Conservation (phyloP, 2,888 invertebrate genomes). For the Drosophila paucipuncta region DNA sequence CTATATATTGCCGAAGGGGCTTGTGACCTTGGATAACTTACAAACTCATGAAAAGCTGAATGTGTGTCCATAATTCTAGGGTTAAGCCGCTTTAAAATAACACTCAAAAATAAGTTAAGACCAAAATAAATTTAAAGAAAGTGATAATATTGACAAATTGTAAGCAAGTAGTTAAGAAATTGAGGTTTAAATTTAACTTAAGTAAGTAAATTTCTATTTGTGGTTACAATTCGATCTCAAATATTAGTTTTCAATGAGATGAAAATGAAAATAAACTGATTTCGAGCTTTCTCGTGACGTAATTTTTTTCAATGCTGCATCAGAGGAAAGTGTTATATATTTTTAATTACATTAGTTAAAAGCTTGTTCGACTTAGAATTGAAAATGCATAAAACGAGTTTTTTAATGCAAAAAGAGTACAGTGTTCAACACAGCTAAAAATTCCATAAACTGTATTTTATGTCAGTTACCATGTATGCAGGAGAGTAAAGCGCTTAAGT, state of each 20-base stretch:
- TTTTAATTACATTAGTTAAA: not conserved
- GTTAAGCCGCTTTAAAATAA: conserved; percentile 7
- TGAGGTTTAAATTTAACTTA: not conserved
- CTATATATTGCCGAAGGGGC: conserved; percentile 60
- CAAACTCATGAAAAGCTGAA: conserved; percentile 36
- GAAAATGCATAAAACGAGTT: not conserved
- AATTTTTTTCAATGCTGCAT: not conserved
- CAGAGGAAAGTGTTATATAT: not conserved
- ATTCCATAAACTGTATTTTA: conserved; percentile 30
- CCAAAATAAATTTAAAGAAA: not conserved
- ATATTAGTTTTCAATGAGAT: not conserved
- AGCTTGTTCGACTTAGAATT: not conserved
- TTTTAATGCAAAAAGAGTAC: conserved; percentile 17
- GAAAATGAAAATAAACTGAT: not conserved
- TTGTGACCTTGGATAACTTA: conserved; percentile 37
- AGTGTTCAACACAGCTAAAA: conserved; percentile 3
- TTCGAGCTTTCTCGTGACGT: not conserved
- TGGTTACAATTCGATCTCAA: not conserved
- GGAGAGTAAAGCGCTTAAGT: conserved; percentile 11
- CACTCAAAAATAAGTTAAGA: not conserved
- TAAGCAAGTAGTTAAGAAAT: conserved; percentile 11
- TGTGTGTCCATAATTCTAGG: conserved; percentile 18
- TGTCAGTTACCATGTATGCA: conserved; percentile 1
- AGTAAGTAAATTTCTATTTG: not conserved
- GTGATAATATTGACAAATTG: not conserved